phyloP scores from a whole-genome alignment of 1,140 invertebrate species.

The Trachymyrmex septentrionalis region DNA sequence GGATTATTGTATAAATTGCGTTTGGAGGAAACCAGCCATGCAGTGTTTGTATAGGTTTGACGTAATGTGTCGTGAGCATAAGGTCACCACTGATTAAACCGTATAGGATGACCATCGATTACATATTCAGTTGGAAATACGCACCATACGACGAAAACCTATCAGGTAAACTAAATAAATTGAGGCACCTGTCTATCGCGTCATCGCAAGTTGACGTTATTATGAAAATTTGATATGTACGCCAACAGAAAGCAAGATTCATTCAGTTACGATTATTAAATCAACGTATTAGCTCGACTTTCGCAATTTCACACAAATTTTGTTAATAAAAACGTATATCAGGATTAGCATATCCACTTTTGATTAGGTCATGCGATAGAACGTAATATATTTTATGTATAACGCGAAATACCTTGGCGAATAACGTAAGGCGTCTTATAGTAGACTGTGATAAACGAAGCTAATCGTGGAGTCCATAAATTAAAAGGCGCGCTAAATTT shows the following conservation, averaged over 20 bases:
- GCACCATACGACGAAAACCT: conserved; percentile 2
- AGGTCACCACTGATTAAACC: conserved; percentile 44
- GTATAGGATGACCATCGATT: conserved; percentile 53
- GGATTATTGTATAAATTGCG: conserved; percentile 47
- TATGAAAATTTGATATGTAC: conserved; percentile 46
- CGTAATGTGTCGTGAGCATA: conserved; percentile 49
- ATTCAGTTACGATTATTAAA: conserved; percentile 19
- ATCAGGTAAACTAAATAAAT: conserved; percentile 31
- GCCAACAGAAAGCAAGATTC: not conserved
- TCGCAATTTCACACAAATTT: conserved; percentile 38
- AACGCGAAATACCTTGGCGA: not conserved
- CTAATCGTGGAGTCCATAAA: conserved; percentile 20
- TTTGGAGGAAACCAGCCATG: conserved; percentile 3
- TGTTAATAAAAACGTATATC: conserved; percentile 1
- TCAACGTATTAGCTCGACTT: conserved; percentile 11
- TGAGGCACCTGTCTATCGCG: conserved; percentile 6
- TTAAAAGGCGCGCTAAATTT: conserved; percentile 2
- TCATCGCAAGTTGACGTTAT: conserved; percentile 9
- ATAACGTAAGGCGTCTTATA: not conserved
- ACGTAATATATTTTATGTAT: conserved; percentile 15
- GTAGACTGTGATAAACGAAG: conserved; percentile 24
- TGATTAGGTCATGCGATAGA: conserved; percentile 50
- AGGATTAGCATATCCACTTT: not conserved
- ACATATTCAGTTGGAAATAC: conserved; percentile 29
- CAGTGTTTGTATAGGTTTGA: conserved; percentile 39